Conservation (phyloP, 2,113 vertebrate genomes). For the Baryphthengus martii region DNA sequence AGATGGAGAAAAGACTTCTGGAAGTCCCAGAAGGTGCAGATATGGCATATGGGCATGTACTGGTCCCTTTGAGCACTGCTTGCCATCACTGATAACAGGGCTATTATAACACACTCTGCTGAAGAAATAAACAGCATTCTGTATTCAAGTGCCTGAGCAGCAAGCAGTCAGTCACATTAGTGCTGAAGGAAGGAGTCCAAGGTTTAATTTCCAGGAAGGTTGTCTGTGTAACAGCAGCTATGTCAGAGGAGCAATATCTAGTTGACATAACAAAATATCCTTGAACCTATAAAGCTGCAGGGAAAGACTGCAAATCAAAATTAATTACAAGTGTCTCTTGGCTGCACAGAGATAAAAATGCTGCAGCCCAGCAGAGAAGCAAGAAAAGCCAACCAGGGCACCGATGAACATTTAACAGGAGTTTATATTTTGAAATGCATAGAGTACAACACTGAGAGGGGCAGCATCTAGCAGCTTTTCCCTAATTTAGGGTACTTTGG, state of each 20-base stretch:
- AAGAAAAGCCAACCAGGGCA: background rate
- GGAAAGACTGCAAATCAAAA: slow-evolving; percentile 2
- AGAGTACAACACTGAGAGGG: background rate
- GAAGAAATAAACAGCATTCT: background rate
- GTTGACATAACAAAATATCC: slow-evolving; percentile 30
- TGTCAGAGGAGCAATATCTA: background rate
- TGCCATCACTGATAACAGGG: background rate
- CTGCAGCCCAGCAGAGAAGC: background rate
- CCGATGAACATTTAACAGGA: background rate
- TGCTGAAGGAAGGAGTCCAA: background rate
- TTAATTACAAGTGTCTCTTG: background rate
- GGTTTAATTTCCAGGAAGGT: background rate
- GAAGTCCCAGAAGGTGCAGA: background rate
- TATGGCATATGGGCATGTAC: background rate
- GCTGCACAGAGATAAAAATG: background rate
- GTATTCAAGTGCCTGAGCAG: background rate
- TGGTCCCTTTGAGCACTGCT: background rate
- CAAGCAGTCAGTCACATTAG: background rate
- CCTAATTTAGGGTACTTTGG: background rate
- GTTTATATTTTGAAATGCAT: background rate
- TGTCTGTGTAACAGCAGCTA: background rate
- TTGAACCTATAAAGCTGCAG: background rate
- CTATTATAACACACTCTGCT: background rate
- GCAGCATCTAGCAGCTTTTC: background rate
- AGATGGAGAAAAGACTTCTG: background rate